Evolutionary conservation across 2,797 vertebrate species (phyloP).

Genomic region (Gephyroberyx darwinii): DNA sequence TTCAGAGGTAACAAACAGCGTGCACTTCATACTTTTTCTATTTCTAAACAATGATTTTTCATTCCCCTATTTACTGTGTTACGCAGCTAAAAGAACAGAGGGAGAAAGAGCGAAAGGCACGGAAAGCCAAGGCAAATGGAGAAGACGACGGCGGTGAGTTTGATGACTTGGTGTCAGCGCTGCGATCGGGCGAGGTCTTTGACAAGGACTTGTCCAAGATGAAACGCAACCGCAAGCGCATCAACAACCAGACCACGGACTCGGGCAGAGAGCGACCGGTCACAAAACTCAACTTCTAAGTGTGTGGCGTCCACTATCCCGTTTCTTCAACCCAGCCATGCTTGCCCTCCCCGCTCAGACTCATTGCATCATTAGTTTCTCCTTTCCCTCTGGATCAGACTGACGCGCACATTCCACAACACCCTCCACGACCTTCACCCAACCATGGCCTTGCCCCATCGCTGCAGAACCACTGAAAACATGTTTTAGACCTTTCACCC

Average conservation of each 20-base stretch:
- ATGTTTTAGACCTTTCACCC: constrained; percentile 44
- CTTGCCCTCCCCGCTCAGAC: neutral
- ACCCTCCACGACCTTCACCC: constrained; percentile 57
- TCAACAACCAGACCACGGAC: constrained; percentile 90
- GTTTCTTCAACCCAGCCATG: neutral
- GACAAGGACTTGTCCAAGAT: constrained; percentile 99
- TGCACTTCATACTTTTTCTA: neutral
- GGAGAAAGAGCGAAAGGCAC: constrained; percentile 91
- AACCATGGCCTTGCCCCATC: constrained; percentile 37
- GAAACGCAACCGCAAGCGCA: constrained; percentile 97
- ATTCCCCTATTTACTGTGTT: constrained; percentile 15
- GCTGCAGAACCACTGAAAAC: constrained; percentile 43
- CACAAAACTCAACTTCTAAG: constrained; percentile 97
- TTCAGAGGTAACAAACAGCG: neutral
- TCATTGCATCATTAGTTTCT: constrained; percentile 18
- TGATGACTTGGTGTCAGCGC: constrained; percentile 95
- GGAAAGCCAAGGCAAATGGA: constrained; percentile 92
- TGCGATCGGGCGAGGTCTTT: constrained; percentile 97
- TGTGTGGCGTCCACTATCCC: neutral
- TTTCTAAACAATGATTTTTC: neutral
- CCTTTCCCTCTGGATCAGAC: constrained; percentile 42
- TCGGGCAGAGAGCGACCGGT: constrained; percentile 90
- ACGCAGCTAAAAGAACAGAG: constrained; percentile 95
- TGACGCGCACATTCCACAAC: constrained; percentile 70
- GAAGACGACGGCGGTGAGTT: constrained; percentile 96